Percentiles rank a stretch among this genome's conserved stretches.
phyloP scores from a whole-genome alignment of 2,888 invertebrate genomes.

The Eudemis profundana region DNA sequence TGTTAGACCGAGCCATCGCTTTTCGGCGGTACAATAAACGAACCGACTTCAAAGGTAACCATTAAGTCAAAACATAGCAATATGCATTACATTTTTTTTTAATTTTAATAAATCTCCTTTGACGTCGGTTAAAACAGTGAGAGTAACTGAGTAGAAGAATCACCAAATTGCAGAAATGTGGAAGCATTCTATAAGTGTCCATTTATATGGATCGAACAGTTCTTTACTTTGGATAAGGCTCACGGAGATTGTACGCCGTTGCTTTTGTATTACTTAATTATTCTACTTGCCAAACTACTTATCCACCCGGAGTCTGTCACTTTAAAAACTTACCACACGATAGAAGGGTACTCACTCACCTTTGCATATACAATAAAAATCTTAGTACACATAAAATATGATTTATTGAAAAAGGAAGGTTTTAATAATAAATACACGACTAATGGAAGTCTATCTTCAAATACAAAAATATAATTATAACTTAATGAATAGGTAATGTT shows the following conservation, averaged over 20 bases:
- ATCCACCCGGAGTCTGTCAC: too few relatives aligned
- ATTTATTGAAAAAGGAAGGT: conserved; percentile 33
- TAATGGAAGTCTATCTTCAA: conserved; percentile 2
- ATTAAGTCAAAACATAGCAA: background rate
- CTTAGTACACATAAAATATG: conserved; percentile 13
- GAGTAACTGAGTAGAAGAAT: too few relatives aligned
- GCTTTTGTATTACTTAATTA: too few relatives aligned
- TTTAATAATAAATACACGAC: conserved; percentile 5
- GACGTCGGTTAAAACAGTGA: background rate
- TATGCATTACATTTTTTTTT: too few relatives aligned
- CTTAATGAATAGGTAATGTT: background rate
- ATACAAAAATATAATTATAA: background rate
- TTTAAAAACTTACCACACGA: too few relatives aligned
- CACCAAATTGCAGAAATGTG: too few relatives aligned
- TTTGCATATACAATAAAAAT: conserved; percentile 14
- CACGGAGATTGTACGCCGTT: too few relatives aligned
- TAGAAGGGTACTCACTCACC: background rate
- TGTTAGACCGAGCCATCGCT: conserved; percentile 78
- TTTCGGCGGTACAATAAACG: conserved; percentile 61
- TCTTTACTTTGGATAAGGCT: too few relatives aligned
- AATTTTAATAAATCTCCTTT: too few relatives aligned
- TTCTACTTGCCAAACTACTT: too few relatives aligned
- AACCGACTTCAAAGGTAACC: background rate
- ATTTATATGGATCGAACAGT: too few relatives aligned
- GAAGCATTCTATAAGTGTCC: too few relatives aligned